A percentile compares a stretch with the other conserved stretches of the same genome.
These are phyloP conservation scores for Rhagophthalmus giganteus DNA, from an alignment of 2,888 invertebrate species.

Conservation along the genomic window DNA sequence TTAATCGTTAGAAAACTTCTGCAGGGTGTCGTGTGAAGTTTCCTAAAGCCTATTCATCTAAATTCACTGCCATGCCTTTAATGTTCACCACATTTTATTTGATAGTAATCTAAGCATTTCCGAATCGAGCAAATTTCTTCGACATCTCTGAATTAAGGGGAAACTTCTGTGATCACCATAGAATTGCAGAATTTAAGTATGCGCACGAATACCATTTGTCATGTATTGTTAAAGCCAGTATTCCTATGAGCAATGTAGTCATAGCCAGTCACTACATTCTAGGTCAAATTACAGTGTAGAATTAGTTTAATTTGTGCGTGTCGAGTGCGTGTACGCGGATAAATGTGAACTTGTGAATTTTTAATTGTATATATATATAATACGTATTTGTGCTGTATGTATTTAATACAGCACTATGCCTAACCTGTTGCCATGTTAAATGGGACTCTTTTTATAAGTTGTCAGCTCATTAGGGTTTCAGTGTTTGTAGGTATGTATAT, in stretches of 20 bases:
- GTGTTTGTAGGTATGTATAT: constrained; percentile 53
- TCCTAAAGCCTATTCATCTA: constrained; percentile 32
- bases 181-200: constrained; percentile 25
- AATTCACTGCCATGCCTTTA: constrained; percentile 38
- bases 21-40: constrained; percentile 36
- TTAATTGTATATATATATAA: constrained; percentile 28
- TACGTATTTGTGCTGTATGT: constrained; percentile 34
- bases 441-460: constrained; percentile 33
- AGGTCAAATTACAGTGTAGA: constrained; percentile 52
- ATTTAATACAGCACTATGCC: constrained; percentile 49
- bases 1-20: constrained; percentile 48
- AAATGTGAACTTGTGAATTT: constrained; percentile 26
- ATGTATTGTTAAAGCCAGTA: constrained; percentile 49
- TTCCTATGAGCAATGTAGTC: constrained; percentile 50
- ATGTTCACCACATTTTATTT: constrained; percentile 28
- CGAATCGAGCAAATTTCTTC: constrained; percentile 25
- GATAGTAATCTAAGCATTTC: constrained; percentile 23
- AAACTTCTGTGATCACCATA: constrained; percentile 29
- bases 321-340: constrained; percentile 38
- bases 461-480: constrained; percentile 45
- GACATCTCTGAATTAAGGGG: constrained; percentile 22
- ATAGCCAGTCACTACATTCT: constrained; percentile 52
- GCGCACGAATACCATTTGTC: constrained; percentile 31
- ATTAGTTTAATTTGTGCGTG: constrained; percentile 33
- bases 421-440: constrained; percentile 31